A percentile compares a stretch with the other conserved stretches of the same genome.
Conservation (phyloP, 1,140 invertebrate species). For the Lithobius niger region DNA sequence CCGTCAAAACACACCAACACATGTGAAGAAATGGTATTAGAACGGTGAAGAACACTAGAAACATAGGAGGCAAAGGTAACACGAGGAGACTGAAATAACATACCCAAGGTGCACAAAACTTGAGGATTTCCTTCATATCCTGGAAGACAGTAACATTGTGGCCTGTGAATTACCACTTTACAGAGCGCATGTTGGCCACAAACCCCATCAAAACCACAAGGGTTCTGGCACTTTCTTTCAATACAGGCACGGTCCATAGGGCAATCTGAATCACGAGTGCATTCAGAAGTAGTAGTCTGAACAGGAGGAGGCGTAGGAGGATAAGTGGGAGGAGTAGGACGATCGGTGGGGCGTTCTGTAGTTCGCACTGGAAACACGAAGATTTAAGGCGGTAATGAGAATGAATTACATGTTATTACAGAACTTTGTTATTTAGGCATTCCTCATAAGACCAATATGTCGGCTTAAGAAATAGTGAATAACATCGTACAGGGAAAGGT, state of each 20-base stretch:
- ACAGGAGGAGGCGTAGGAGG: constrained; percentile 23
- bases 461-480: too few species aligned
- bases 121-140: constrained; percentile 20
- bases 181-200: constrained; percentile 22
- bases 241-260: constrained; percentile 19
- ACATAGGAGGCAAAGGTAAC: too few species aligned
- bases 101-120: constrained; percentile 2
- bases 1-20: too few species aligned
- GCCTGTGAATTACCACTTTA: constrained; percentile 15
- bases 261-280: constrained; percentile 17
- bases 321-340: background rate
- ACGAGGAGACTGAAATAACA: constrained; percentile 24
- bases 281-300: constrained; percentile 42
- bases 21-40: too few species aligned
- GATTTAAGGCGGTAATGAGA: too few species aligned
- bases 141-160: constrained; percentile 17
- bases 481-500: too few species aligned
- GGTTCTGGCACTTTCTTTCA: constrained; percentile 18
- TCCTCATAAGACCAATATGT: too few species aligned
- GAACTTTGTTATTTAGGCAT: too few species aligned
- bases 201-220: constrained; percentile 38
- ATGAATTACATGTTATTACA: too few species aligned
- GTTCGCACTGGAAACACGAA: background rate
- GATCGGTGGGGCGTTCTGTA: constrained; percentile 1
- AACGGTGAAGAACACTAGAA: too few species aligned